Evolutionary conservation across 64 coral and sea anemone species (phyloP).

Genomic region (Stylophora pistillata): DNA sequence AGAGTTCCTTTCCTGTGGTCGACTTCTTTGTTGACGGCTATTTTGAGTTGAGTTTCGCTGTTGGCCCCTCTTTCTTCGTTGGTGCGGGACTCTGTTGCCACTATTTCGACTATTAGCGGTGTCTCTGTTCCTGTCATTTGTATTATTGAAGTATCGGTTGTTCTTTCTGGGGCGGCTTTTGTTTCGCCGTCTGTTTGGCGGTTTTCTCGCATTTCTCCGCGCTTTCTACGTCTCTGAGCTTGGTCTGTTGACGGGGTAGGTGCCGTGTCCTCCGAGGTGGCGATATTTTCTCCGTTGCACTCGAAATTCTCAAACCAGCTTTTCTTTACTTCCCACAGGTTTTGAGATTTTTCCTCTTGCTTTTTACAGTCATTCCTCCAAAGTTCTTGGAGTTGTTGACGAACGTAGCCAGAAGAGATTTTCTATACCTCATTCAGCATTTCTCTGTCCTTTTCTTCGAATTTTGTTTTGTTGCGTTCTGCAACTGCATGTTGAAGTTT

Average conservation of each 20-base stretch:
- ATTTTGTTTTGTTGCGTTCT: background rate
- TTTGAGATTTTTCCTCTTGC: too few species aligned
- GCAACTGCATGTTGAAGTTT: slow-evolving; percentile 24
- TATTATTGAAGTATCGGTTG: background rate
- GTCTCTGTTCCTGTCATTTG: too few species aligned
- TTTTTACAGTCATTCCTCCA: too few species aligned
- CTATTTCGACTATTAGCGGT: slow-evolving; percentile 9
- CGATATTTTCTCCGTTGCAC: slow-evolving; percentile 2
- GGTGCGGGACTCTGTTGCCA: slow-evolving; percentile 3
- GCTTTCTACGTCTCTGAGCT: slow-evolving; percentile 4
- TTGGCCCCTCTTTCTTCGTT: slow-evolving; percentile 6
- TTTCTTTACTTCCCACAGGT: too few species aligned
- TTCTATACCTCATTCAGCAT: slow-evolving; percentile 14
- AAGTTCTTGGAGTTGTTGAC: too few species aligned
- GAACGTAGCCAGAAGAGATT: slow-evolving; percentile 5
- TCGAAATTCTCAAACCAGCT: too few species aligned
- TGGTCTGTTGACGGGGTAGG: slow-evolving; percentile 11
- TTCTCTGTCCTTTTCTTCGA: slow-evolving; percentile 4
- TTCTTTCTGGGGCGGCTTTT: slow-evolving; percentile 19
- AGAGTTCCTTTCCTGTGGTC: slow-evolving; percentile 5
- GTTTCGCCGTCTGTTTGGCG: slow-evolving; percentile 15
- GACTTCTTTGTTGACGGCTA: slow-evolving; percentile 19
- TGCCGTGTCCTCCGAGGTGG: slow-evolving; percentile 1
- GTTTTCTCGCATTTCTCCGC: too few species aligned
- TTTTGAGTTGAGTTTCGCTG: slow-evolving; percentile 24